A percentile compares a stretch with the other conserved stretches of the same genome.
These are phyloP conservation scores for Falco biarmicus DNA, from an alignment of 2,797 vertebrate genomes.

Conservation along the genomic window DNA sequence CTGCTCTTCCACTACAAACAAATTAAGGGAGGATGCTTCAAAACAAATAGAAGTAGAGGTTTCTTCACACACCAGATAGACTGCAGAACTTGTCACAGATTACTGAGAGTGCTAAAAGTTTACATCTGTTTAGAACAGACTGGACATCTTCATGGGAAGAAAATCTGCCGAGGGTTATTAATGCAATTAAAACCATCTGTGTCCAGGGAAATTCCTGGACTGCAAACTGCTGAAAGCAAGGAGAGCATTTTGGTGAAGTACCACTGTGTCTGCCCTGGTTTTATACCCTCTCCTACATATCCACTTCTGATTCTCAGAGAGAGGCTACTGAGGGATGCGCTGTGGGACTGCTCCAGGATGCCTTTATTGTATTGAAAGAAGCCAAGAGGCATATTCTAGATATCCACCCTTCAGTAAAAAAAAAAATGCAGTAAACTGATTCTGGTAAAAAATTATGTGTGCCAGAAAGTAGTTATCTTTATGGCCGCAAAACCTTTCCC, in stretches of 20 bases:
- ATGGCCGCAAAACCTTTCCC: not conserved
- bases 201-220: not conserved
- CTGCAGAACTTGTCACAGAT: not conserved
- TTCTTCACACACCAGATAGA: not conserved
- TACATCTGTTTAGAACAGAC: not conserved
- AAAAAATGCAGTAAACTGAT: accelerated
- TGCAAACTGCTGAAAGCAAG: not conserved
- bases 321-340: accelerated
- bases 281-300: not conserved
- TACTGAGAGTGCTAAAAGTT: not conserved
- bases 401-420: not conserved
- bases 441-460: not conserved
- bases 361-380: not conserved
- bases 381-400: not conserved
- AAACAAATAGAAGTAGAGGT: not conserved
- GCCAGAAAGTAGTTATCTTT: not conserved
- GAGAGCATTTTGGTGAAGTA: not conserved
- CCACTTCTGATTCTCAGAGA: not conserved
- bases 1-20: not conserved
- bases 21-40: not conserved
- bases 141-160: not conserved
- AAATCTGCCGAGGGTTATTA: constrained; percentile 11
- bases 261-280: not conserved
- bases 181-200: constrained; percentile 42
- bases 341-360: not conserved